These are phyloP conservation scores for Enteromius trimaculatus DNA, from an alignment of 2,797 vertebrate genomes.

Conservation along the genomic window DNA sequence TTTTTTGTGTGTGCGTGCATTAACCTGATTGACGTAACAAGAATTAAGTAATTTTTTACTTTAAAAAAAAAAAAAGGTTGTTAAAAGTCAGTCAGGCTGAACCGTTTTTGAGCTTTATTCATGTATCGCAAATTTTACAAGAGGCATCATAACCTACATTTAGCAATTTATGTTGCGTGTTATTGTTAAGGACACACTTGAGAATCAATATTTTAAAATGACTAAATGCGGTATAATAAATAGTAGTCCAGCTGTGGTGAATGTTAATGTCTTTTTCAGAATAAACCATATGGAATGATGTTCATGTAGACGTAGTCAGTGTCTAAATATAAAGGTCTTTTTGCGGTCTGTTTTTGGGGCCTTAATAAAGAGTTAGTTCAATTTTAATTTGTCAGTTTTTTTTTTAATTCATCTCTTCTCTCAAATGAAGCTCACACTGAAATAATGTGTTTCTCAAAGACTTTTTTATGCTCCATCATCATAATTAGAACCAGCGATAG, in stretches of 20 bases:
- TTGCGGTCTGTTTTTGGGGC: not conserved
- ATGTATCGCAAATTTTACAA: not conserved
- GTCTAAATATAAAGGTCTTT: slow-evolving; percentile 12
- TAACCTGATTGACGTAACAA: not conserved
- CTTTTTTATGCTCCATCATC: not conserved
- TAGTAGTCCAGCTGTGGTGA: not conserved
- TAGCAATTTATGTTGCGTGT: not conserved
- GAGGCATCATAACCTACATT: not conserved
- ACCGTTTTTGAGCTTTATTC: not conserved
- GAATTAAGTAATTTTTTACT: not conserved
- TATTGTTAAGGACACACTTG: not conserved
- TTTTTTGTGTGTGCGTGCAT: too few species aligned
- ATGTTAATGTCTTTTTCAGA: not conserved
- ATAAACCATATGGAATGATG: not conserved
- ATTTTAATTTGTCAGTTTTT: not conserved
- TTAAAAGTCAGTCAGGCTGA: not conserved
- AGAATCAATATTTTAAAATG: not conserved
- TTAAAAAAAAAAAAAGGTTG: not conserved
- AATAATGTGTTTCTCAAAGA: not conserved
- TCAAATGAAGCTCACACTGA: not conserved
- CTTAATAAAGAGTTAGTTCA: not conserved
- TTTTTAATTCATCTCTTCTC: not conserved
- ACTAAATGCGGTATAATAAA: not conserved
- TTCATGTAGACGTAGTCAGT: not conserved
- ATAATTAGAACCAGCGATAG: slow-evolving; percentile 4